phyloP scores from a whole-genome alignment of 1,140 invertebrate genomes.

The Sitodiplosis mosellana region DNA sequence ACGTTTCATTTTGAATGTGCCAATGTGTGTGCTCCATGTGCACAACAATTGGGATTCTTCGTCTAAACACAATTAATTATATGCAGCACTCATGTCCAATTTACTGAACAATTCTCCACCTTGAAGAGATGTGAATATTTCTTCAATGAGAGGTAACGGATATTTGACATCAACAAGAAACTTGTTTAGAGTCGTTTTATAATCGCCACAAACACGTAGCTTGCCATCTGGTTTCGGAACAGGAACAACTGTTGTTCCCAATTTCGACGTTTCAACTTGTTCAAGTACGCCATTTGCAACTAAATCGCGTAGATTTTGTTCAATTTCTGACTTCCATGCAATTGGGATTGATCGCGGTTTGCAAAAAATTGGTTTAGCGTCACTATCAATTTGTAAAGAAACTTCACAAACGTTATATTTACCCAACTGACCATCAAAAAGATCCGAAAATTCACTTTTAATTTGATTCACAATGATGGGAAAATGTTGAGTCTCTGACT shows the following conservation, averaged over 20 bases:
- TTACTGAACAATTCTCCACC: conserved; percentile 14
- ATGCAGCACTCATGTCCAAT: conserved; percentile 13
- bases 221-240: conserved; percentile 9
- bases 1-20: conserved; percentile 12
- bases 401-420: background rate
- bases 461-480: background rate
- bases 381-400: background rate
- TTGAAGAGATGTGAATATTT: conserved; percentile 13
- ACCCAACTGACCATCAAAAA: background rate
- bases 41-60: conserved; percentile 12
- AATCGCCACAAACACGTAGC: conserved; percentile 11
- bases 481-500: background rate
- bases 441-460: background rate
- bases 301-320: conserved; percentile 9
- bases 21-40: conserved; percentile 15
- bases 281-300: conserved; percentile 6
- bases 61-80: conserved; percentile 10
- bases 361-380: conserved; percentile 12
- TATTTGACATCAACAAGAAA: conserved; percentile 10
- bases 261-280: conserved; percentile 7
- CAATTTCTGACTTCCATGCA: conserved; percentile 8
- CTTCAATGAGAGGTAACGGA: conserved; percentile 15
- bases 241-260: conserved; percentile 13
- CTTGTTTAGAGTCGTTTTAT: conserved; percentile 11
- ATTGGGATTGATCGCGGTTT: conserved; percentile 12